phyloP scores from a whole-genome alignment of 2,888 invertebrate species.

The Priocnemis perturbator region DNA sequence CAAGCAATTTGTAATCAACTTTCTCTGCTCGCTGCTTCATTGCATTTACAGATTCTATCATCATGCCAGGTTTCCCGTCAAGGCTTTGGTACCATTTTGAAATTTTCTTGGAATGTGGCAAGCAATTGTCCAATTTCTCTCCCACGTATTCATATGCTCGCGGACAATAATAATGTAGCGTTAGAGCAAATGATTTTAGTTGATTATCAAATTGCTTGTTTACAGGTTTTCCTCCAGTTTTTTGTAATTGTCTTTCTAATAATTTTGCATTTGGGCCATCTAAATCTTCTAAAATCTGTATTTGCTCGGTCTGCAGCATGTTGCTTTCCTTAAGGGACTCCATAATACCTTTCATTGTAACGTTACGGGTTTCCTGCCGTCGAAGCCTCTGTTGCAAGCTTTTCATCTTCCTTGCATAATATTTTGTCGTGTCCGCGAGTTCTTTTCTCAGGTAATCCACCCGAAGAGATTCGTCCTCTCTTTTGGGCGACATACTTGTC shows the following conservation, averaged over 20 bases:
- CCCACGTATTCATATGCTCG: constrained; percentile 14
- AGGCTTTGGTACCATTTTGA: no score
- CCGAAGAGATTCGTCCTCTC: no score
- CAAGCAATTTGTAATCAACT: constrained; percentile 1
- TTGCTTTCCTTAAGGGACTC: neutral
- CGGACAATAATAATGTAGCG: constrained; percentile 9
- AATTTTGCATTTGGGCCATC: neutral
- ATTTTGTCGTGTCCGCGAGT: no score
- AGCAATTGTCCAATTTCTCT: neutral
- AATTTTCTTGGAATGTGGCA: no score
- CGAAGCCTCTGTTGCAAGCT: no score
- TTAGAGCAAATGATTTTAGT: constrained; percentile 15
- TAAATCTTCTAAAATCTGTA: neutral
- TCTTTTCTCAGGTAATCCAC: no score
- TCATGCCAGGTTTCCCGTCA: no score
- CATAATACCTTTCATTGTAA: neutral
- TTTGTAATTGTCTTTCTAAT: neutral
- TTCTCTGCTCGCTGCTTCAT: constrained; percentile 8
- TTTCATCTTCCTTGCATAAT: no score
- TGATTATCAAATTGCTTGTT: neutral
- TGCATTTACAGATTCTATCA: no score
- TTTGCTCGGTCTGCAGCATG: no score
- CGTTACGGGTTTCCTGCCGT: neutral
- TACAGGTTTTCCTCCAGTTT: neutral
- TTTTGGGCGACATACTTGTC: neutral